Evolutionary conservation across 2,888 invertebrate species (phyloP).

Genomic region (Dicyrtoma fusca): DNA sequence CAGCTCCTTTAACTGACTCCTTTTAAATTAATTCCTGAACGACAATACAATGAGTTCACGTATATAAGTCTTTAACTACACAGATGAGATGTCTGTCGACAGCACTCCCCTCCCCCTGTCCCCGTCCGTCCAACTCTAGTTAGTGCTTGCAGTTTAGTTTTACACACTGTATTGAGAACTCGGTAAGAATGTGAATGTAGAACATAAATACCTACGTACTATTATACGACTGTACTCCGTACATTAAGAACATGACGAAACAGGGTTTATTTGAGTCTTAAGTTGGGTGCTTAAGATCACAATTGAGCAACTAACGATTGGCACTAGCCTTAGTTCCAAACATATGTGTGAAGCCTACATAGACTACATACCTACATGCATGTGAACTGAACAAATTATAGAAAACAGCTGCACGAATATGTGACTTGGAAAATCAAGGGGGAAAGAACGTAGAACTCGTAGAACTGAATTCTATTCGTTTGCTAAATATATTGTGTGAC

Average conservation of each 20-base stretch:
- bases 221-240: too few species aligned
- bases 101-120: background rate
- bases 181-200: slow-evolving; percentile 3
- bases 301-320: too few species aligned
- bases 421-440: too few species aligned
- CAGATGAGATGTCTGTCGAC: background rate
- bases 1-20: slow-evolving; percentile 18
- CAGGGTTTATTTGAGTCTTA: too few species aligned
- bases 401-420: background rate
- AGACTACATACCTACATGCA: background rate
- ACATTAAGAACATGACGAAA: too few species aligned
- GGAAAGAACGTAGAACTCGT: too few species aligned
- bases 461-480: too few species aligned
- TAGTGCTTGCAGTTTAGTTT: background rate
- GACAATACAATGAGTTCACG: slow-evolving; percentile 30
- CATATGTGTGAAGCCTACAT: too few species aligned
- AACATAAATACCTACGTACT: too few species aligned
- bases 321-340: too few species aligned
- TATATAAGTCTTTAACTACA: slow-evolving; percentile 5
- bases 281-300: too few species aligned
- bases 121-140: background rate
- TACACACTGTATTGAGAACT: slow-evolving; percentile 9
- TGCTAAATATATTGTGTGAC: too few species aligned
- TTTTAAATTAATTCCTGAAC: slow-evolving; percentile 40
- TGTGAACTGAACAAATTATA: background rate